Evolutionary conservation across 2,113 vertebrate genomes (phyloP).

Genomic region (Nicator chloris): DNA sequence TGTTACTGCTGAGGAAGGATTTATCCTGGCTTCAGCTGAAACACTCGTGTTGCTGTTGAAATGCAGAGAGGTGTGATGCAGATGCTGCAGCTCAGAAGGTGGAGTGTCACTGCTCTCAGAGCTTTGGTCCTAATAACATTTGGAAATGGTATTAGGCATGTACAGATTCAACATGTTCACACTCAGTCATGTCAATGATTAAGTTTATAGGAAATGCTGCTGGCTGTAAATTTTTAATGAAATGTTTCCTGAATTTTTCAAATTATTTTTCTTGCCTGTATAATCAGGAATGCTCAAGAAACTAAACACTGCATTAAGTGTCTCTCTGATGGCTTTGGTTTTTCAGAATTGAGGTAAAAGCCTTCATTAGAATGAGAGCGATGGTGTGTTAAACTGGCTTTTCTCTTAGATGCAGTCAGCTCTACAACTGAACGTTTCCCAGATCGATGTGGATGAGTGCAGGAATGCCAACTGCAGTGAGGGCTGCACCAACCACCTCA

Average conservation of each 20-base stretch:
- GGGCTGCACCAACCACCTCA: slow-evolving; percentile 65
- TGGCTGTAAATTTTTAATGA: accelerated
- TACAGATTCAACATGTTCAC: neutral
- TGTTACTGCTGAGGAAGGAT: neutral
- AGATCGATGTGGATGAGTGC: slow-evolving; percentile 82
- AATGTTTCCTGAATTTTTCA: neutral
- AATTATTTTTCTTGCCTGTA: neutral
- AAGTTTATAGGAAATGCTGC: neutral
- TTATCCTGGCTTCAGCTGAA: neutral
- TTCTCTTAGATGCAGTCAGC: slow-evolving; percentile 78
- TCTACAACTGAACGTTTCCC: slow-evolving; percentile 76
- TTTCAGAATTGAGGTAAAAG: neutral
- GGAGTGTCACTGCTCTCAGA: neutral
- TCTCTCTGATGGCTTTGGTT: neutral
- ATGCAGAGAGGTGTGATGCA: neutral
- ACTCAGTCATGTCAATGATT: neutral
- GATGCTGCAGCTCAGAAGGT: neutral
- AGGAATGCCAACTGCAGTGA: slow-evolving; percentile 66
- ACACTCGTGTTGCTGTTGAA: neutral
- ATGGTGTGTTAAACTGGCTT: neutral
- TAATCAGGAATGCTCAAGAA: neutral
- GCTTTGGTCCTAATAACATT: neutral
- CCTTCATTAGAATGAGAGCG: neutral
- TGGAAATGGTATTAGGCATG: neutral
- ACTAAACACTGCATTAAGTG: neutral